phyloP scores from a whole-genome alignment of 2,113 vertebrate genomes.

The Ceyx margarethae region DNA sequence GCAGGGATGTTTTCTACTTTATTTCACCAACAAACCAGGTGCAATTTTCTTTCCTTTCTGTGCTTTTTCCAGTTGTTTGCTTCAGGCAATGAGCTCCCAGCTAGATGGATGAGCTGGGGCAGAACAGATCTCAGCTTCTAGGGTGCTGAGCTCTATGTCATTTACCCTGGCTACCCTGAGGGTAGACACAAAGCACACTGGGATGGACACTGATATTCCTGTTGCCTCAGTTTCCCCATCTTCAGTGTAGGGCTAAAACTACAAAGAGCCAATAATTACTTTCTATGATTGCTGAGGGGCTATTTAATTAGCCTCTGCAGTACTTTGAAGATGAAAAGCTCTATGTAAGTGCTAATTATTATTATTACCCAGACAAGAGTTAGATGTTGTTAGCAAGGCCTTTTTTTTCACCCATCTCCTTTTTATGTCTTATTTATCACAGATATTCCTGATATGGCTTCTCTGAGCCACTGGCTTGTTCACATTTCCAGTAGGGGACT shows the following conservation, averaged over 20 bases:
- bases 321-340: conserved; percentile 69
- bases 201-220: not conserved
- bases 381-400: not conserved
- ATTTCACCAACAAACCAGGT: not conserved
- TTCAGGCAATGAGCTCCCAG: not conserved
- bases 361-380: conserved; percentile 53
- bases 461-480: not conserved
- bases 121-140: not conserved
- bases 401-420: not conserved
- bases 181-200: not conserved
- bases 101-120: not conserved
- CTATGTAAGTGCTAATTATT: conserved; percentile 68
- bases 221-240: conserved; percentile 51
- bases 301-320: conserved; percentile 60
- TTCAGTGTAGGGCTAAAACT: conserved; percentile 6
- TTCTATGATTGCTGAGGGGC: not conserved
- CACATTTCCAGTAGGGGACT: not conserved
- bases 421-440: conserved; percentile 55
- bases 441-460: not conserved
- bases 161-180: not conserved
- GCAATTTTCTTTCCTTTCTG: not conserved
- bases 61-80: not conserved
- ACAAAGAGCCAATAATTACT: conserved; percentile 59
- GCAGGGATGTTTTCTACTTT: not conserved
- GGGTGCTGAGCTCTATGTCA: not conserved